A percentile compares a stretch with the other conserved stretches of the same genome.
Evolutionary conservation across 2,113 vertebrate species (phyloP).

Genomic region (Etheostoma cragini): DNA sequence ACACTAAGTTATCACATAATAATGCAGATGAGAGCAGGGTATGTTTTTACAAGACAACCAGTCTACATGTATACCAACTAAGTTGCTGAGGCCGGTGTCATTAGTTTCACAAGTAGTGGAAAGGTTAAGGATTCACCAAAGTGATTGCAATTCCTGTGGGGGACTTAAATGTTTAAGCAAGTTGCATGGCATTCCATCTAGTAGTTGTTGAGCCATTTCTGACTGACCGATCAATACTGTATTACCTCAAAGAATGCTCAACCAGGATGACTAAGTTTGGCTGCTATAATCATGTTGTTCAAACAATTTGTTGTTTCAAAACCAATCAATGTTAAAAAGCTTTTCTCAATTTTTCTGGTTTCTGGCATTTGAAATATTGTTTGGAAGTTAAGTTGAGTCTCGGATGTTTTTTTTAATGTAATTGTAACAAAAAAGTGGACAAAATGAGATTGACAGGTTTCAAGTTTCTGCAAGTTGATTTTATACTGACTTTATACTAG

Average conservation of each 20-base stretch:
- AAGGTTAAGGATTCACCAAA: neutral
- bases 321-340: constrained; percentile 18
- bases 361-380: constrained; percentile 2
- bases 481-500: constrained; percentile 32
- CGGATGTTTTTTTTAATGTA: neutral
- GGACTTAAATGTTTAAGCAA: neutral
- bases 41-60: neutral
- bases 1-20: neutral
- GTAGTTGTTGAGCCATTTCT: neutral
- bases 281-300: neutral
- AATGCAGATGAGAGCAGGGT: neutral
- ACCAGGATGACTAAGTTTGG: neutral
- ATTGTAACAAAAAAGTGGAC: constrained; percentile 11
- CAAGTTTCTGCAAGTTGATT: constrained; percentile 16
- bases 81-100: neutral
- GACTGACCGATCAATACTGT: neutral
- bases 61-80: neutral
- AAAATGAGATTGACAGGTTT: neutral
- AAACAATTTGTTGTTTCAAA: neutral
- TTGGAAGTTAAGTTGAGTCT: constrained; percentile 18
- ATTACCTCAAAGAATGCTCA: neutral
- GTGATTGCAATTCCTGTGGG: neutral
- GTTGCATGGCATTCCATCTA: neutral
- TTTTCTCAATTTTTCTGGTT: neutral
- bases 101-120: neutral